Percentiles rank a stretch among this genome's conserved stretches.
Conservation (phyloP, 2,113 vertebrate species). For the Haliaeetus leucogaster region DNA sequence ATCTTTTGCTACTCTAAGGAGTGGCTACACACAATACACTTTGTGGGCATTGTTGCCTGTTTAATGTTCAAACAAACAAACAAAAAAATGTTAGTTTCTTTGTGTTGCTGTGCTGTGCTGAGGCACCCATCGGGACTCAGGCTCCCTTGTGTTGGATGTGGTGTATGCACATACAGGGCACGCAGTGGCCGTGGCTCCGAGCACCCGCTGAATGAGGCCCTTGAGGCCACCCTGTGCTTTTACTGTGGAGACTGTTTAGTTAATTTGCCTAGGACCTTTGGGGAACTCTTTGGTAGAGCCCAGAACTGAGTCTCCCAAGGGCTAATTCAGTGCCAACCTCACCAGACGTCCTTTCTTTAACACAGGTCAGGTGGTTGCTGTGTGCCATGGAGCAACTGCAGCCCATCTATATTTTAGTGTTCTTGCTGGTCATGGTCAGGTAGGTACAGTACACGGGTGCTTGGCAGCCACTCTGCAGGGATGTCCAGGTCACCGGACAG, state of each 20-base stretch:
- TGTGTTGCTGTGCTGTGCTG: not conserved
- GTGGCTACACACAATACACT: slow-evolving; percentile 3
- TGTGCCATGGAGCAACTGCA: rapidly evolving
- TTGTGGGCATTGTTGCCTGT: slow-evolving; percentile 22
- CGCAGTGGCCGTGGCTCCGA: not conserved
- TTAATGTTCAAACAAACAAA: slow-evolving; percentile 41
- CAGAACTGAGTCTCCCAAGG: not conserved
- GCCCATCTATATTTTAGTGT: not conserved
- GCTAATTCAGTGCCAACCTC: not conserved
- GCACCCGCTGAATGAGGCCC: not conserved
- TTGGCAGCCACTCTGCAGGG: not conserved
- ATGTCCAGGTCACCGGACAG: not conserved
- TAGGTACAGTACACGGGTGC: rapidly evolving
- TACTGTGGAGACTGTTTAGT: not conserved
- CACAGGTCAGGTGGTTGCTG: not conserved
- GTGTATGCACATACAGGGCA: not conserved
- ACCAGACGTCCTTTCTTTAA: not conserved
- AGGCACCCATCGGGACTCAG: not conserved
- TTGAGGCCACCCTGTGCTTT: not conserved
- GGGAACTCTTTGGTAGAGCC: not conserved
- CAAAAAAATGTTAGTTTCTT: not conserved
- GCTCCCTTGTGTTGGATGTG: not conserved
- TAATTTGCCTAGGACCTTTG: not conserved
- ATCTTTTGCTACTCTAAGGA: slow-evolving; percentile 30
- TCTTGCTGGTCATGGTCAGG: not conserved